These are phyloP conservation scores for Drosophila suzukii DNA, from an alignment of 1,140 invertebrate species.

Conservation along the genomic window DNA sequence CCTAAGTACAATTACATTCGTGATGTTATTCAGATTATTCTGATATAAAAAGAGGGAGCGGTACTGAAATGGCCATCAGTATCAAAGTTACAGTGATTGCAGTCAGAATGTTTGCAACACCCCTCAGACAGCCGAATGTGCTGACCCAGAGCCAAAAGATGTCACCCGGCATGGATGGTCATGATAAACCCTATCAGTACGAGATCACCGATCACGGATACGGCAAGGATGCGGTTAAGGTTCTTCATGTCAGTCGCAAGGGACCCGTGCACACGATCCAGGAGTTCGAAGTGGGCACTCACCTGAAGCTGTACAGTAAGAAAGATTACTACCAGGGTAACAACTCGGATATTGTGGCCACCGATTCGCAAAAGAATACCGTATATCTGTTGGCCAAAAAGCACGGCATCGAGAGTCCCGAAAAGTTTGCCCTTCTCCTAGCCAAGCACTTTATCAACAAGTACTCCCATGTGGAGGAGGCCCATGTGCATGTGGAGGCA, in stretches of 20 bases:
- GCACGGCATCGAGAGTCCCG: constrained; percentile 89
- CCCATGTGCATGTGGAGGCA: constrained; percentile 88
- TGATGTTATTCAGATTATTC: not conserved
- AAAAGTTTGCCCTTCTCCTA: constrained; percentile 89
- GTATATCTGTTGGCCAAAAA: constrained; percentile 92
- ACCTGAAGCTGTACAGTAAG: constrained; percentile 88
- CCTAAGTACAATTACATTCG: not conserved
- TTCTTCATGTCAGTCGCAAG: constrained; percentile 88
- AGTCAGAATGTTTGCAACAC: constrained; percentile 47
- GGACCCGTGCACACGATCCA: constrained; percentile 88
- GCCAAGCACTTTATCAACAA: constrained; percentile 90
- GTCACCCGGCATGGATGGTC: constrained; percentile 9
- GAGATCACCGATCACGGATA: constrained; percentile 89
- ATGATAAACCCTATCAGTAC: constrained; percentile 80
- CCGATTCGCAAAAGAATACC: constrained; percentile 93
- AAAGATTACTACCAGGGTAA: constrained; percentile 88
- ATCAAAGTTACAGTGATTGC: constrained; percentile 5
- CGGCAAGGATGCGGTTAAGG: constrained; percentile 90
- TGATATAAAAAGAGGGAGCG: constrained; percentile 17
- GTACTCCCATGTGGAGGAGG: constrained; percentile 89
- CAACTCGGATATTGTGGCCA: constrained; percentile 91
- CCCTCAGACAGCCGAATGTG: constrained; percentile 29
- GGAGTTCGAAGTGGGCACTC: constrained; percentile 90
- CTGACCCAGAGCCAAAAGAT: not conserved
- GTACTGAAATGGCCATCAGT: constrained; percentile 15